Evolutionary conservation across 2,797 vertebrate genomes (phyloP).

Genomic region (Carcharodon carcharias): DNA sequence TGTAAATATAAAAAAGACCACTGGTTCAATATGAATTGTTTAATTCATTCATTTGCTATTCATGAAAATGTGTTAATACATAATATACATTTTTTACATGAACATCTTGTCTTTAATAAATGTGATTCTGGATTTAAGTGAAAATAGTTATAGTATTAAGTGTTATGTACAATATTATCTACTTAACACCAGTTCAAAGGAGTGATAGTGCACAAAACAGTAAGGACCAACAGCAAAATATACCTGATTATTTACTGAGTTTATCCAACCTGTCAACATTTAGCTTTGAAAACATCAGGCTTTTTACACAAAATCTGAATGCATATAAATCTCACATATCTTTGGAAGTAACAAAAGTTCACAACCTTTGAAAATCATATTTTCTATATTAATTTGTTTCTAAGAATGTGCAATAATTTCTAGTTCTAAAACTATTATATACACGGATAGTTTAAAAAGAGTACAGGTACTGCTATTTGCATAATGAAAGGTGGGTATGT

Average conservation of each 20-base stretch:
- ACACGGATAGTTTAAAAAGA: neutral
- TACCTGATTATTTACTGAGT: neutral
- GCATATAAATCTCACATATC: neutral
- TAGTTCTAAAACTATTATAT: constrained; percentile 13
- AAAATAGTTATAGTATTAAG: neutral
- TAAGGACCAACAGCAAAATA: neutral
- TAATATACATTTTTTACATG: neutral
- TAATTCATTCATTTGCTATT: neutral
- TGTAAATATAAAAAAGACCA: neutral
- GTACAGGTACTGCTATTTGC: neutral
- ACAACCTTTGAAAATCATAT: neutral
- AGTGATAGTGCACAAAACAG: neutral
- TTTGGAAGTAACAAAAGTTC: neutral
- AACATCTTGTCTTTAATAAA: neutral
- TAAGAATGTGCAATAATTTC: constrained; percentile 9
- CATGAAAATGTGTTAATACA: constrained; percentile 5
- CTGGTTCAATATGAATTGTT: neutral
- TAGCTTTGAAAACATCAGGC: neutral
- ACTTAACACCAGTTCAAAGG: neutral
- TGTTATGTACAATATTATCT: constrained; percentile 15
- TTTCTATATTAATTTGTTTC: neutral
- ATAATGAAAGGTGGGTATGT: neutral
- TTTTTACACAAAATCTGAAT: constrained; percentile 3
- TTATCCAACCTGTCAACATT: neutral
- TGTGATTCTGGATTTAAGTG: neutral